Base-by-base conservation (phyloP, 2,888 invertebrate genomes). In the Epinotia bilunana region DNA sequence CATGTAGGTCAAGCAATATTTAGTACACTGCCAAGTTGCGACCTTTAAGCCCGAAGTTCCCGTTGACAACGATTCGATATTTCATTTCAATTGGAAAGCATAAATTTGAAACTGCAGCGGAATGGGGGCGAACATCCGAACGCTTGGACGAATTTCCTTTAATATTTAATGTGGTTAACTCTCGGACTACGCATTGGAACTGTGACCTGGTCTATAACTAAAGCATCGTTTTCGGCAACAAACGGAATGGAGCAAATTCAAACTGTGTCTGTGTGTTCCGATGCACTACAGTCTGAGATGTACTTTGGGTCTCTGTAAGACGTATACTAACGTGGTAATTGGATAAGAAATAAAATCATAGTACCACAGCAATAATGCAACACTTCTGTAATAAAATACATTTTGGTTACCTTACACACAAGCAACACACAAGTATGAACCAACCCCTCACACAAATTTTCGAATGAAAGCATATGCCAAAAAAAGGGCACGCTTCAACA, bases 121-220 rank as follows among this genome's bases (percentile, higher is more conserved):
- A 84, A 82, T 79, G 78, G 81, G 76, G 76, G 77, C 77, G 78
- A 79, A 77, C 78, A 80, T 80, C 79, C 79, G 77, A 79, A 81
- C 78, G 79, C 78, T 77, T 76, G 79, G 76, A 78, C 78, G 81
- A 79, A 82, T 82, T 83, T 83, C 84, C 83, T 81, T 86, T 85
- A 88, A 87, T 87, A 86, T 87, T 88, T 86, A 80, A 87, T 85
- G 81, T 81, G 81, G 84, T 86, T 86, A 86, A 86, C 81, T 86
- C 84, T 84, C 80, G 83, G 83, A 84, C 83, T 82, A 84, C 81
- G 79, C 81, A 81, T 79, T 82, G 77, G 79, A 79, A 80, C 82
- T 76, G 80, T 78, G 79, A 82, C 79, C 80, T 81, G 81, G 77
- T 83, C 81, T 79, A 77, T 78, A 83, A 82, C 76, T 78, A 82